Base-by-base conservation (phyloP, 1,140 invertebrate species). In the Calliopsis andreniformis region DNA sequence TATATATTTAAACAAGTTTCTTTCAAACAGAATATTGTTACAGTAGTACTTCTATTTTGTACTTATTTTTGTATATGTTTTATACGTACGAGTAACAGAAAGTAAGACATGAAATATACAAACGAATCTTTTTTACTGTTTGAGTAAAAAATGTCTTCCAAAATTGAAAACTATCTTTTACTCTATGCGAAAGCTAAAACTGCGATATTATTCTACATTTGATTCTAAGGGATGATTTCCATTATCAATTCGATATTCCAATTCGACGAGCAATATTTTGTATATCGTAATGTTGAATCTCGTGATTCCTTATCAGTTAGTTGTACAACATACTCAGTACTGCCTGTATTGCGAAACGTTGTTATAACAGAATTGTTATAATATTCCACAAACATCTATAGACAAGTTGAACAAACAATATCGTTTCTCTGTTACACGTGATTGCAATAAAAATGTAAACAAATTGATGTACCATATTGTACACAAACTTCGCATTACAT, bases 11-110 rank as follows among this genome's bases (percentile, higher is more conserved):
- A 32, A 69, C n/a, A 59, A 45, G 20, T 67, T 42, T 35, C 3
- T 0, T 53, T 42, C 12, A 2, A 16, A 66, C 23, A 0, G 4
- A 61, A 39, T 20, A 51, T 51, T 5, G 16, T 10, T 3, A 25
- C 23, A 16, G 32, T 53, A 53, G 61, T 73, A 79, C 61, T 80
- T 69, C 23, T 42, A 76, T 25, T 64, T 70, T 53, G 78, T 81
- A 68, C 45, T 81, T 81, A 76, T n/a, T 49, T 63, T 64, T 66
- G 8, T 32, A 55, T 16, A 18, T 70, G 16, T 30, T 72, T 51
- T 32, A 16, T 66, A 64, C 47, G 18, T 18, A 35, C 3, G 35
- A 62, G 35, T 16, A 2, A 43, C 35, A 51, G 14, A 39, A 69
- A 25, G 18, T 12, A 32, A 8, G 23, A 45, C 10, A 39, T 35